phyloP scores from a whole-genome alignment of 2,113 vertebrate genomes.

The Melanocharis versteri region DNA sequence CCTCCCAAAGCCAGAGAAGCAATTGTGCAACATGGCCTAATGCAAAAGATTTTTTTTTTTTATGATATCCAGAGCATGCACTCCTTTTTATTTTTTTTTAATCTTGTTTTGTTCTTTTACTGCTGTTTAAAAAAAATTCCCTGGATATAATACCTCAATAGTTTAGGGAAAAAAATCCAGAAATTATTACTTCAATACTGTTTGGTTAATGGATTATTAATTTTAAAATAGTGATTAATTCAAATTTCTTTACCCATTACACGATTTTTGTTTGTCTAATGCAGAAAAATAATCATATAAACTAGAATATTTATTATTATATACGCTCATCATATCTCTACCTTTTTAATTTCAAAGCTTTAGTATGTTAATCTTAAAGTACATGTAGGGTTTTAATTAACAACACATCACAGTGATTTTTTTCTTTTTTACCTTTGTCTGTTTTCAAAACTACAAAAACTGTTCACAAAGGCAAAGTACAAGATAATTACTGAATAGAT shows the following conservation, averaged over 20 bases:
- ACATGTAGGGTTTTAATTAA: neutral
- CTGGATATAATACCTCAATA: neutral
- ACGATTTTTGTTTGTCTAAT: neutral
- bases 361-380: neutral
- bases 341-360: neutral
- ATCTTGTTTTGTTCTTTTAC: neutral
- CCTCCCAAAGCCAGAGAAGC: neutral
- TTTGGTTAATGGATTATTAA: neutral
- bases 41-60: neutral
- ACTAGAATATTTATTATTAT: neutral
- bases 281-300: neutral
- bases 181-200: neutral
- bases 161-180: neutral
- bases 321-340: neutral
- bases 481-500: neutral
- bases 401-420: neutral
- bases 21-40: neutral
- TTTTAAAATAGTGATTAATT: neutral
- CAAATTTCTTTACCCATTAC: neutral
- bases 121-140: neutral
- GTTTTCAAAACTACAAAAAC: neutral
- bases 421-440: neutral
- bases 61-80: neutral
- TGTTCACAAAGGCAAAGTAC: neutral
- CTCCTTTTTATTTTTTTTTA: neutral